Evolutionary conservation across 2,888 invertebrate species (phyloP).

Genomic region (Harpagoxenus sublaevis): DNA sequence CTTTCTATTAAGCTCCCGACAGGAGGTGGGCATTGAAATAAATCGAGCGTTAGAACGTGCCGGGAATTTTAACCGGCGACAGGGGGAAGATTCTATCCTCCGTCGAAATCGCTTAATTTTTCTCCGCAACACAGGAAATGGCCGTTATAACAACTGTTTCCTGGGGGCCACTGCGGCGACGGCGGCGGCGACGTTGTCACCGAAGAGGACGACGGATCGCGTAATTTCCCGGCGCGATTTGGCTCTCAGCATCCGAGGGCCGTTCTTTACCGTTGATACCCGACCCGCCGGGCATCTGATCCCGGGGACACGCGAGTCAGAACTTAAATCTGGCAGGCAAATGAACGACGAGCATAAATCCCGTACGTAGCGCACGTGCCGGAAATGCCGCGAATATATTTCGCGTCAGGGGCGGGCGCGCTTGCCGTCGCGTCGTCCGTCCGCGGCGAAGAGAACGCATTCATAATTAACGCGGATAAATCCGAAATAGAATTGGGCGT

Average conservation of each 20-base stretch:
- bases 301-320: constrained; percentile 61
- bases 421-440: neutral
- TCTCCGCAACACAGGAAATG: constrained; percentile 55
- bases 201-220: constrained; percentile 50
- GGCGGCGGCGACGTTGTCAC: neutral
- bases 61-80: constrained; percentile 44
- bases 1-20: constrained; percentile 54
- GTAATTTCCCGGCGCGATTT: constrained; percentile 66
- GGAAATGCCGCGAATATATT: constrained; percentile 63
- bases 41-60: constrained; percentile 54
- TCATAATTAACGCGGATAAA: constrained; percentile 48
- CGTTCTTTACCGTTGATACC: constrained; percentile 59
- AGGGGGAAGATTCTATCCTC: constrained; percentile 53
- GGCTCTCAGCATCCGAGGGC: constrained; percentile 60
- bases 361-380: constrained; percentile 57
- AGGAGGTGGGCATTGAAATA: constrained; percentile 51
- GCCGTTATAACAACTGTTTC: constrained; percentile 54
- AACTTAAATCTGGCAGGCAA: constrained; percentile 65
- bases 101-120: constrained; percentile 44
- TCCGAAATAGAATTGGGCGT: constrained; percentile 41
- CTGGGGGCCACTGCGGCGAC: constrained; percentile 1
- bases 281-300: constrained; percentile 57
- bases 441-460: neutral
- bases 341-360: constrained; percentile 62
- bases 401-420: constrained; percentile 32